A percentile compares a stretch with the other conserved stretches of the same genome.
Evolutionary conservation across 2,797 vertebrate genomes (phyloP).

Genomic region (Numenius phaeopus): DNA sequence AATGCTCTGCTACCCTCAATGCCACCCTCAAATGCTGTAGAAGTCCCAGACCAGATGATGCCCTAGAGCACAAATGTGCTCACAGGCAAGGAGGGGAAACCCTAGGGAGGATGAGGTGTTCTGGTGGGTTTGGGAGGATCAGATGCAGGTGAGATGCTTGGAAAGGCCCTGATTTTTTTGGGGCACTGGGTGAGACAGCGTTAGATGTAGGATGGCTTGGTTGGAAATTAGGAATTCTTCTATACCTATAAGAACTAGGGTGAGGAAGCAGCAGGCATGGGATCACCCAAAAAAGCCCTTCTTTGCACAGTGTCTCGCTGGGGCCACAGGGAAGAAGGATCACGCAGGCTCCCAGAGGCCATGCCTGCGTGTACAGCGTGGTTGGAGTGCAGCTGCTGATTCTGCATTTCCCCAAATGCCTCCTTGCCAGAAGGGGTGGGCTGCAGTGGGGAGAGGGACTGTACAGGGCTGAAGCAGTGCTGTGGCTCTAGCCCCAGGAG

Average conservation of each 20-base stretch:
- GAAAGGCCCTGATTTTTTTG: neutral
- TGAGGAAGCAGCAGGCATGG: neutral
- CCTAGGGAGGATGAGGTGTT: neutral
- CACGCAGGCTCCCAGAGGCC: accelerated
- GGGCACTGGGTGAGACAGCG: accelerated
- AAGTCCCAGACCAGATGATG: neutral
- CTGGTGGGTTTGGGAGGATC: neutral
- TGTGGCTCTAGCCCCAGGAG: neutral
- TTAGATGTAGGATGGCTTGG: neutral
- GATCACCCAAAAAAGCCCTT: neutral
- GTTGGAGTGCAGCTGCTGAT: neutral
- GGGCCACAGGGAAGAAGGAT: neutral
- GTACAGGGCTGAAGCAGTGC: accelerated
- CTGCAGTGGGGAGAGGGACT: neutral
- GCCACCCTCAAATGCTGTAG: neutral
- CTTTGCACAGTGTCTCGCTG: neutral
- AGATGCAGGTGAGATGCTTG: neutral
- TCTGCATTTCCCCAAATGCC: neutral
- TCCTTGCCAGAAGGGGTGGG: accelerated
- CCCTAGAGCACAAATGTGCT: neutral
- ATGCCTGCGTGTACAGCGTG: neutral
- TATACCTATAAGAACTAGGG: neutral
- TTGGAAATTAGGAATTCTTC: neutral
- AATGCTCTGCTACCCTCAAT: too few species aligned
- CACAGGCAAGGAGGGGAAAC: neutral